phyloP scores from a whole-genome alignment of 2,113 vertebrate species.

The Henicopernis longicauda region DNA sequence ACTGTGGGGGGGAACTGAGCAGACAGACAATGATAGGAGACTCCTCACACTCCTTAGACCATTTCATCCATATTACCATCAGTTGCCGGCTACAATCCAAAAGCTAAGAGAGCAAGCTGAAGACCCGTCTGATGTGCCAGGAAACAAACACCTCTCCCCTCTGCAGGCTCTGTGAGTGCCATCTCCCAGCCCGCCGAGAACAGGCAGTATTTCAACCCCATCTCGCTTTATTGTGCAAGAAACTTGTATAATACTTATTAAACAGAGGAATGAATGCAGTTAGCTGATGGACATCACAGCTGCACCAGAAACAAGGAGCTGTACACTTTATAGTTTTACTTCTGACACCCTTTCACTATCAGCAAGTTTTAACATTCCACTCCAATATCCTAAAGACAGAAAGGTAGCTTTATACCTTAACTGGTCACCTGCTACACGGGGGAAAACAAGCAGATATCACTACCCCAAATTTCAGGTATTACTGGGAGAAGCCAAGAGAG shows the following conservation, averaged over 20 bases:
- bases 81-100: background rate
- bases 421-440: background rate
- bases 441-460: accelerated
- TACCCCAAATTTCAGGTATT: background rate
- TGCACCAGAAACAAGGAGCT: background rate
- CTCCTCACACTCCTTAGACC: background rate
- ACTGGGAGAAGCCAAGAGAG: background rate
- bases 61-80: too few species aligned
- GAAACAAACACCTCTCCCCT: background rate
- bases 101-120: background rate
- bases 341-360: background rate
- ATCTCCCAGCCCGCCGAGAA: background rate
- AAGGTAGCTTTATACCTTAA: background rate
- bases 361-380: background rate
- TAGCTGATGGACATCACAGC: background rate
- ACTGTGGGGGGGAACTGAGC: background rate
- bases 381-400: background rate
- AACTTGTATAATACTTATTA: background rate
- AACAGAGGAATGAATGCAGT: background rate
- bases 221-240: accelerated
- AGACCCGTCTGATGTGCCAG: background rate
- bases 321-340: background rate
- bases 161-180: accelerated
- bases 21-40: accelerated
- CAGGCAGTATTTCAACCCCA: background rate